A percentile compares a stretch with the other conserved stretches of the same genome.
Evolutionary conservation across 2,888 invertebrate genomes (phyloP).

Genomic region (Punctoribates punctum): DNA sequence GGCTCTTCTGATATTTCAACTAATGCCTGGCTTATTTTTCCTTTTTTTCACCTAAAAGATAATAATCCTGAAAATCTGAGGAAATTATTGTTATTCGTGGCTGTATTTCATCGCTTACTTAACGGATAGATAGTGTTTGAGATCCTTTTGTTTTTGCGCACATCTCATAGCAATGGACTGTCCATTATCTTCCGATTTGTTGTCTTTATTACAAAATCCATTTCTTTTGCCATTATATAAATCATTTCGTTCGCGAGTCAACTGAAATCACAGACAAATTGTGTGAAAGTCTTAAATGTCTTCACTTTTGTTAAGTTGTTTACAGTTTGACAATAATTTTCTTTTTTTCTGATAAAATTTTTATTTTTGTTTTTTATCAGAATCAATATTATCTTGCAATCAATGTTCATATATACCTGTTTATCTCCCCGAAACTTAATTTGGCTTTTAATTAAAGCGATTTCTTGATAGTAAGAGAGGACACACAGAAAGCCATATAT

Average conservation of each 20-base stretch:
- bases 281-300: not conserved
- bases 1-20: too few species aligned
- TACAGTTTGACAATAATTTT: too few species aligned
- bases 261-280: not conserved
- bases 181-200: conserved; percentile 17
- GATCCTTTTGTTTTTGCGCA: not conserved
- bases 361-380: not conserved
- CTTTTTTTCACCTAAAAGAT: not conserved
- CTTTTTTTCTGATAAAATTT: too few species aligned
- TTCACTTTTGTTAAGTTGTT: too few species aligned
- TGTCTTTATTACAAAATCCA: conserved; percentile 2
- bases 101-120: not conserved
- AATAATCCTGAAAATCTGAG: too few species aligned
- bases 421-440: not conserved
- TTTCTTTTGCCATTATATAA: conserved; percentile 18
- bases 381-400: too few species aligned
- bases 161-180: not conserved
- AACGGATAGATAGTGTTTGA: not conserved
- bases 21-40: too few species aligned
- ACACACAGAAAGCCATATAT: conserved; percentile 16
- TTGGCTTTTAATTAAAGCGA: not conserved
- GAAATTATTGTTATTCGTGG: not conserved
- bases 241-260: not conserved
- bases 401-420: not conserved
- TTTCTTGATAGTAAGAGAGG: conserved; percentile 23